Percentiles rank a stretch among this genome's conserved stretches.
These are phyloP conservation scores for Bombus waltoni DNA, from an alignment of 1,140 invertebrate genomes.

Conservation along the genomic window DNA sequence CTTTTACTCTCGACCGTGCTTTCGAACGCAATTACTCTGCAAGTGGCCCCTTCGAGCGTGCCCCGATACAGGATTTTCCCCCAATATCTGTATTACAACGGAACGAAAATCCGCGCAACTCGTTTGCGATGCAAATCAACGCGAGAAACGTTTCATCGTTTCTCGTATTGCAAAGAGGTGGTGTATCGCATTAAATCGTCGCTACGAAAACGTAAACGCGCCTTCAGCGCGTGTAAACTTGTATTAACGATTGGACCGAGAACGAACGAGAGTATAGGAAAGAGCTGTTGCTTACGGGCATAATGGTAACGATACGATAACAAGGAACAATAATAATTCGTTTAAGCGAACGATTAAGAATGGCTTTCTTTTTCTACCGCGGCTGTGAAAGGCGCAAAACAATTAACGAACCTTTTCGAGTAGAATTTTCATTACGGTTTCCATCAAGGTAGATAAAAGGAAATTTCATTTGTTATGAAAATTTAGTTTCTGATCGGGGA, in stretches of 20 bases:
- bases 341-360: not conserved
- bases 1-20: not conserved
- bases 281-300: not conserved
- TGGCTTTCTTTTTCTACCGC: too few species aligned
- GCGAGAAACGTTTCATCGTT: conserved; percentile 17
- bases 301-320: not conserved
- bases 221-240: not conserved
- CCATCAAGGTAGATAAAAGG: too few species aligned
- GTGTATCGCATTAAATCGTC: not conserved
- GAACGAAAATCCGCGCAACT: conserved; percentile 42
- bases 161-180: not conserved
- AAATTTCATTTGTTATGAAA: too few species aligned
- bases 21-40: conserved; percentile 43
- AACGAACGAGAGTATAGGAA: not conserved
- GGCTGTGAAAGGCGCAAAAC: not conserved
- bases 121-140: conserved; percentile 51
- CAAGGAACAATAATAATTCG: not conserved
- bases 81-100: conserved; percentile 26
- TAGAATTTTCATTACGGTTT: too few species aligned
- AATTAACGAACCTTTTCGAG: too few species aligned
- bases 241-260: not conserved
- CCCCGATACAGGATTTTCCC: conserved; percentile 19
- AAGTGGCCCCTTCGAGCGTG: not conserved
- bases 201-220: not conserved
- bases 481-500: too few species aligned